phyloP scores from a whole-genome alignment of 2,113 vertebrate genomes.

The Axis porcinus region DNA sequence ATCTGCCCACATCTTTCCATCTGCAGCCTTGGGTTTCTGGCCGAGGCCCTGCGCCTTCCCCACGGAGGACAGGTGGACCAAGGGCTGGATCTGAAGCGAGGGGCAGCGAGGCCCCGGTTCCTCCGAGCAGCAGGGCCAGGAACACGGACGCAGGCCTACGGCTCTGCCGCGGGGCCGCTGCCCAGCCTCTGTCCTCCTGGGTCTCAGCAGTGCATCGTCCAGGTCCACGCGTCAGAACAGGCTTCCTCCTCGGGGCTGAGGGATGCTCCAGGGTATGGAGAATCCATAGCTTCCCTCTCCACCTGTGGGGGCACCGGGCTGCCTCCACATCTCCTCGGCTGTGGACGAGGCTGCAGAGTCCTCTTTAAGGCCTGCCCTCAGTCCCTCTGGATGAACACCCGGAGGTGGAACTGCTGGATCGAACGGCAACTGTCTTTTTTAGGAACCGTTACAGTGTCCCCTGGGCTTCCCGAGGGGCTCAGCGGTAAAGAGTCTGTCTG shows the following conservation, averaged over 20 bases:
- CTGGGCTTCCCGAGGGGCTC: neutral
- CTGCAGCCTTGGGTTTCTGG: neutral
- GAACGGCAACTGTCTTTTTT: accelerated
- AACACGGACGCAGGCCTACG: neutral
- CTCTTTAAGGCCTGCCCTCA: neutral
- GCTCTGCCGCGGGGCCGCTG: accelerated
- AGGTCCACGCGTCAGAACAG: accelerated
- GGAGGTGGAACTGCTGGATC: no score
- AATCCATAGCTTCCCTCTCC: no score
- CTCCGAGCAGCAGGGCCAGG: neutral
- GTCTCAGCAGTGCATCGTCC: neutral
- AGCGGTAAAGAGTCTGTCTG: neutral
- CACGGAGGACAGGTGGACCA: neutral
- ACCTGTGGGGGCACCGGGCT: neutral
- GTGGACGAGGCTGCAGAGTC: accelerated
- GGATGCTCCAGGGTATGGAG: neutral
- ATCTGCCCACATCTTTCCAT: neutral
- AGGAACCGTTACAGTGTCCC: neutral
- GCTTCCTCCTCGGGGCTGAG: neutral
- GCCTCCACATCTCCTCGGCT: no score
- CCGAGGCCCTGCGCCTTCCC: neutral
- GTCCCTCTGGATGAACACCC: neutral
- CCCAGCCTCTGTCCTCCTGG: neutral
- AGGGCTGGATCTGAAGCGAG: neutral
- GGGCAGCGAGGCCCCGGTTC: neutral